Base-by-base conservation (phyloP, 2,888 invertebrate species). In the Cryptophagus acutangulus region DNA sequence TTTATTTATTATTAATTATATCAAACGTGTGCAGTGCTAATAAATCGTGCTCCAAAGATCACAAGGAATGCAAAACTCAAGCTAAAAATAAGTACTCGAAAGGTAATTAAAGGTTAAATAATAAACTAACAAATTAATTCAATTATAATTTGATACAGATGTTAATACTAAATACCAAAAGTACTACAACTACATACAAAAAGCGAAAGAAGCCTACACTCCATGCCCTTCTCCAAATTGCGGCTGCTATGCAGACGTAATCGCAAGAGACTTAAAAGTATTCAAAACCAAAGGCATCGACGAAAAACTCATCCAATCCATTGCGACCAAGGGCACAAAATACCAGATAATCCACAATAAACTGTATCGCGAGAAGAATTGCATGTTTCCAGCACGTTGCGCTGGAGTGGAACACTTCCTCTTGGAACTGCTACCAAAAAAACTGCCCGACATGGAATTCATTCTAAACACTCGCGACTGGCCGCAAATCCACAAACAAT, bases 341-440 rank as follows among this genome's bases (percentile, higher is more conserved):
- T 93, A 94, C 62, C 87, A 95, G 75, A 83, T 96, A 47, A 81
- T 90, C 44, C 69, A 82, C 56, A 81, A 88, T 35, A 77, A 78
- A 52, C 67, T 97, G 8, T 95, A 88, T 63, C 75, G 95, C 34
- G 83, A 91, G 48, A 76, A 77, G 38, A 78, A 82, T 28, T 96
- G 95, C 58, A 86, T 91, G 78, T 97, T 96, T 68, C 94, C 94
- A 24, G 81, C 90, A 9, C 77, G 96, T 53, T 96, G 95, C 69
- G 74, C 81, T 44, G 95, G 95, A 8, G 78, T 95, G 17, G 94
- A 96, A 68, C 81, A 95, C 67, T 96, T 94, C 62, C 66, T 96
- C 13, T 69, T 78, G 38, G 75, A 79, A 55, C 57, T 90, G 3
- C 73, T 87, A 28, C 65, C 76, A 3, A n/a, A n/a, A n/a, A 77